These are phyloP conservation scores for Nematolebias whitei DNA, from an alignment of 2,113 vertebrate genomes.

Conservation along the genomic window DNA sequence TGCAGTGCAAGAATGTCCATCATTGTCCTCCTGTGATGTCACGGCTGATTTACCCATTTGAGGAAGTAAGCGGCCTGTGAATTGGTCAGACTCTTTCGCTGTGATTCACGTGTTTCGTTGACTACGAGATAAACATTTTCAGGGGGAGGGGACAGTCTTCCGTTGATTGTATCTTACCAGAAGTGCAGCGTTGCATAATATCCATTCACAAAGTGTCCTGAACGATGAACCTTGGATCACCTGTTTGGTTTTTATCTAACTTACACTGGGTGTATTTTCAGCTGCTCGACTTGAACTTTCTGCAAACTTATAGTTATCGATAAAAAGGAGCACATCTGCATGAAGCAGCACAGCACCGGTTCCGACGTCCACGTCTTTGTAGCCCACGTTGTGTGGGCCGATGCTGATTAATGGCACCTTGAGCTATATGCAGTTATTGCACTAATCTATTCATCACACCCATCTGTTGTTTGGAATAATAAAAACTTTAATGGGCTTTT, in stretches of 20 bases:
- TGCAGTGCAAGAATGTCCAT: conserved; percentile 38
- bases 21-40: conserved; percentile 51
- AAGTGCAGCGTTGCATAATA: conserved; percentile 50
- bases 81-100: conserved; percentile 31
- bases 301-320: too few species aligned
- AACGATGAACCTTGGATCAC: conserved; percentile 20
- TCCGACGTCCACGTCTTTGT: conserved; percentile 7
- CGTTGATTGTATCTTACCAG: conserved; percentile 46
- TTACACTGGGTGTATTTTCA: conserved; percentile 22
- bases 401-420: conserved; percentile 58
- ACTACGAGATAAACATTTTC: conserved; percentile 49
- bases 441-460: conserved; percentile 62
- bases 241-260: conserved; percentile 7
- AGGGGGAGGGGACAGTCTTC: conserved; percentile 38
- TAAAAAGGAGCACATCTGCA: not conserved
- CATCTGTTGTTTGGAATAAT: conserved; percentile 64
- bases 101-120: conserved; percentile 49
- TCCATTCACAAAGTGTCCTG: conserved; percentile 60
- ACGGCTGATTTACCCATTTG: conserved; percentile 29
- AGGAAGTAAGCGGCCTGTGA: conserved; percentile 34
- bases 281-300: not conserved
- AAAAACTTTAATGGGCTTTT: conserved; percentile 67
- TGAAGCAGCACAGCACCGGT: not conserved
- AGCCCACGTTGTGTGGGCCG: conserved; percentile 39
- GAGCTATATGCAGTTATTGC: conserved; percentile 39